These are phyloP conservation scores for Potamarius usumacintae DNA, from an alignment of 2,113 vertebrate genomes.

Conservation along the genomic window DNA sequence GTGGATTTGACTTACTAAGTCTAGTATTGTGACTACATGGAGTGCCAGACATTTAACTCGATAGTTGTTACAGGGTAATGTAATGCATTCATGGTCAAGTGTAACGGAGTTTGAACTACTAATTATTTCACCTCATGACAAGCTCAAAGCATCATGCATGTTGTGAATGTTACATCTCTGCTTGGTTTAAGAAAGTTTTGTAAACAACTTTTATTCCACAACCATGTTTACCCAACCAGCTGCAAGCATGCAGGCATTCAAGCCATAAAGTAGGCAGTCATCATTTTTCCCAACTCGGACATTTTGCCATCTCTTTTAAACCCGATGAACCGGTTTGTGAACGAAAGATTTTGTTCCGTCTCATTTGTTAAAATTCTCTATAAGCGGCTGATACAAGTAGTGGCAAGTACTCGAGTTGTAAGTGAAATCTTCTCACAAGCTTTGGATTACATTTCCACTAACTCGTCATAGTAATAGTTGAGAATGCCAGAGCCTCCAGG, in stretches of 20 bases:
- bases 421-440: not conserved
- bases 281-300: not conserved
- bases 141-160: not conserved
- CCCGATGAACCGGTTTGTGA: not conserved
- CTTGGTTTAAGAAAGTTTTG: not conserved
- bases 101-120: not conserved
- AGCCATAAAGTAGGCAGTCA: not conserved
- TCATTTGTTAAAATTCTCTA: not conserved
- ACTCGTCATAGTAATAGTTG: not conserved
- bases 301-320: not conserved
- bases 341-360: not conserved
- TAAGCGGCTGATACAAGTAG: not conserved
- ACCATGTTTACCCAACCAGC: not conserved
- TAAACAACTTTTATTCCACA: not conserved
- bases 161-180: not conserved
- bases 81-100: not conserved
- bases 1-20: not conserved
- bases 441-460: not conserved
- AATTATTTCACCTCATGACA: not conserved
- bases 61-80: not conserved
- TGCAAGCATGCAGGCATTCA: not conserved
- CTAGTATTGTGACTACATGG: not conserved
- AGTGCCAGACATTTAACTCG: not conserved
- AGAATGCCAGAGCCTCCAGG: not conserved
- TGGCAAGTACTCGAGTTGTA: conserved; percentile 2